Evolutionary conservation across 2,797 vertebrate species (phyloP).

Genomic region (Ataeniobius toweri): DNA sequence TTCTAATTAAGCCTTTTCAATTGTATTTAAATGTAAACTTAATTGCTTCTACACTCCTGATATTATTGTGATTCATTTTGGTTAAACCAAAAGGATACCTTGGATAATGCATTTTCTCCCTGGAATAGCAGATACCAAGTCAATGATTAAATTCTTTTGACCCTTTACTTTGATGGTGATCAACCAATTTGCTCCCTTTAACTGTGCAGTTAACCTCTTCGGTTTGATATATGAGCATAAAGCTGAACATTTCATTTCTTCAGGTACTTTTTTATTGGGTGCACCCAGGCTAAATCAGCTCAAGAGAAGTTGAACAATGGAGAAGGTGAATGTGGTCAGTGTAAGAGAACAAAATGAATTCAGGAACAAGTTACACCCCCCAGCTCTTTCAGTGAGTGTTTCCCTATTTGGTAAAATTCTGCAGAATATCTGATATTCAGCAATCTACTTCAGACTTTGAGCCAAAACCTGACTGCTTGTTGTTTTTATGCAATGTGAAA

Average conservation of each 20-base stretch:
- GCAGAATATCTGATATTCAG: slow-evolving; percentile 14
- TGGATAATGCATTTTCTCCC: slow-evolving; percentile 4
- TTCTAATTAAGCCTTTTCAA: not conserved
- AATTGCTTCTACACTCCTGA: not conserved
- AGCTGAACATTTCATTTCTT: slow-evolving; percentile 20
- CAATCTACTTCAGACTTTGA: slow-evolving; percentile 5
- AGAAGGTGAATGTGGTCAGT: slow-evolving; percentile 18
- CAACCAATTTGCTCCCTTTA: slow-evolving; percentile 13
- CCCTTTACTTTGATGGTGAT: slow-evolving; percentile 22
- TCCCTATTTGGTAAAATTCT: slow-evolving; percentile 2
- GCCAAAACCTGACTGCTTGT: not conserved
- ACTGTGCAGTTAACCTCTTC: slow-evolving; percentile 19
- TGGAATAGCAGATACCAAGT: slow-evolving; percentile 2
- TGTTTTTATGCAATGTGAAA: slow-evolving; percentile 23
- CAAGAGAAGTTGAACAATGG: slow-evolving; percentile 18
- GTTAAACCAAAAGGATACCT: not conserved
- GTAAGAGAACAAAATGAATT: slow-evolving; percentile 5
- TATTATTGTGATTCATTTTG: not conserved
- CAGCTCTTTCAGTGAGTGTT: not conserved
- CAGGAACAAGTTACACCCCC: not conserved
- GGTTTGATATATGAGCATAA: slow-evolving; percentile 9
- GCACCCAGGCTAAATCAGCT: slow-evolving; percentile 19
- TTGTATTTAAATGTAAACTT: not conserved
- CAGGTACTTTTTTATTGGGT: slow-evolving; percentile 20
- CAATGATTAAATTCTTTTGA: slow-evolving; percentile 15